Conservation (phyloP, 37 sponge, comb jelly and placozoan species). For the Aplysina aerophoba region DNA sequence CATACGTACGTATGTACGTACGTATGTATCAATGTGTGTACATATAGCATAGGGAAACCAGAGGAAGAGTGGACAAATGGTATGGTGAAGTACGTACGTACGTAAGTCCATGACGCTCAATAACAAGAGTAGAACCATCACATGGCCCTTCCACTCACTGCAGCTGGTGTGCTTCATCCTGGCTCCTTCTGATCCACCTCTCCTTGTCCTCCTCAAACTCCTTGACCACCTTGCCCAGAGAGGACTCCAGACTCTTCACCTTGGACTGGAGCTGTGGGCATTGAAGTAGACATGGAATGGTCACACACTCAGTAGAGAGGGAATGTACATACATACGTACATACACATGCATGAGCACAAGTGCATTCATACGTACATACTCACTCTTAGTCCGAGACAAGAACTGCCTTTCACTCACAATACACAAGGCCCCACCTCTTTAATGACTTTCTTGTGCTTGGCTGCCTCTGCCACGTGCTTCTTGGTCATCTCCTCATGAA, state of each 20-base stretch:
- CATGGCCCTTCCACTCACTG: neutral
- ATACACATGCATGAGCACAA: conserved; percentile 5
- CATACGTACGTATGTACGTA: neutral
- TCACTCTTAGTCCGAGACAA: neutral
- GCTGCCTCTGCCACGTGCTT: conserved; percentile 56
- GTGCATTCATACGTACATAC: neutral
- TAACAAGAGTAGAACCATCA: too few relatives aligned
- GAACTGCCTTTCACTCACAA: neutral
- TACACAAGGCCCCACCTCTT: conserved; percentile 23
- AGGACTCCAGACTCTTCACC: conserved; percentile 52
- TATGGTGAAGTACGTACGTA: too few relatives aligned
- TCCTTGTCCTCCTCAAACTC: conserved; percentile 78
- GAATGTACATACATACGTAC: conserved; percentile 28
- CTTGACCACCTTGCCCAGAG: conserved; percentile 54
- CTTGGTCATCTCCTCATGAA: conserved; percentile 54
- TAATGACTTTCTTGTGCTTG: conserved; percentile 64
- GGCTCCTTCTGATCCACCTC: neutral
- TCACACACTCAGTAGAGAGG: neutral
- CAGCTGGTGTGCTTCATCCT: conserved; percentile 3
- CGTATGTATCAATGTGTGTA: neutral
- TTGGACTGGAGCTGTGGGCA: conserved; percentile 49
- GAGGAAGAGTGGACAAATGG: too few relatives aligned
- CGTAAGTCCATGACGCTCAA: too few relatives aligned
- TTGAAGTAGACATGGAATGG: neutral
- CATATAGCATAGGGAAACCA: neutral